Base-by-base conservation (phyloP, 2,888 invertebrate species). In the Orthosia cruda region DNA sequence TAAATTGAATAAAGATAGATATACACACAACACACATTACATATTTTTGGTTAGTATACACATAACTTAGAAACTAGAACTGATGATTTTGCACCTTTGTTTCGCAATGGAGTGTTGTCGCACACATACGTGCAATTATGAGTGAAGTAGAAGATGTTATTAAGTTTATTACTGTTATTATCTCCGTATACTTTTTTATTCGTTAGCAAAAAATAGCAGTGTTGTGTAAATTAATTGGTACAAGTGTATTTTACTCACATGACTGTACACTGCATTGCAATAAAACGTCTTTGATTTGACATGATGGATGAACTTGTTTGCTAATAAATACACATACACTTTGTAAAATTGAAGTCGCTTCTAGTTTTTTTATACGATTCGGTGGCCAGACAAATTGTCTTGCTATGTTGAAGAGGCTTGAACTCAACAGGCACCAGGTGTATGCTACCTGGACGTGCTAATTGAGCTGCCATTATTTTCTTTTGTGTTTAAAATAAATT, bases 211-310 rank as follows among this genome's bases (percentile, higher is more conserved):
- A 78, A 81, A 57, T 76, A 52, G 32, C 65, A 66, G 61, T 62
- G 77, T 57, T 20, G 77, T 76, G 82, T n/a, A 66, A 82, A 82
- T 76, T 62, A 26, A 55, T 81, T 45, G 32, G 52, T 23, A 58
- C 52, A 63, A 12, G n/a, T 18, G 12, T 72, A 26, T 20, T 61
- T 20, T 47, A 26, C 23, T 12, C 45, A 49, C 16, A 13, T 12
- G 32, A 40, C 5, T 47, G 16, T 74, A 54, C 45, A 77, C 52
- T 73, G 49, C 9, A 58, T 26, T 65, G 64, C 59, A 77, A 18
- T 9, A 66, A 54, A 52, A 52, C 1, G 13, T 0, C 16, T 16
- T 23, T 52, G 57, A 78, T 26, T 49, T 54, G 72, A 71, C n/a
- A n/a, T 58, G 45, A 47, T 59, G 32, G 23, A 58, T 45, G 9